Evolutionary conservation across 2,113 vertebrate species (phyloP).

Genomic region (Thamnophis sirtalis): DNA sequence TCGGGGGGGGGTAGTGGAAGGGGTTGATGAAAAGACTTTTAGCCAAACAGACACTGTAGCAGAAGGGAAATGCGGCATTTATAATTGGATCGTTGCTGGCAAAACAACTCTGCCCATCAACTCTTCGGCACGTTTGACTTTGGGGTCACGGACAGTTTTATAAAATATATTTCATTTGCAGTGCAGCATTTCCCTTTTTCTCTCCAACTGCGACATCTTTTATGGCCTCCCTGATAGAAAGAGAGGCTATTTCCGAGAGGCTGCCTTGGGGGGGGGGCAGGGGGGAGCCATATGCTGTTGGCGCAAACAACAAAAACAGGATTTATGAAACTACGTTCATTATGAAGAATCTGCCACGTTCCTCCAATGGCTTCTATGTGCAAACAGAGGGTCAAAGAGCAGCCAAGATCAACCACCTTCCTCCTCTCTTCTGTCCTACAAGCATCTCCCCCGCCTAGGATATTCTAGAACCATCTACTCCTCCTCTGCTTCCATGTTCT

Average conservation of each 20-base stretch:
- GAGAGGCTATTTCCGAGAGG: background rate
- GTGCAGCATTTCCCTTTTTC: background rate
- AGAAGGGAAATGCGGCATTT: background rate
- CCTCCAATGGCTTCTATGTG: background rate
- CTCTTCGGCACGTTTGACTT: background rate
- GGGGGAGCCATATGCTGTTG: slow-evolving; percentile 27
- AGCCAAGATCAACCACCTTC: slow-evolving; percentile 24
- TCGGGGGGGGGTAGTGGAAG: background rate
- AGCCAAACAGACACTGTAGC: background rate
- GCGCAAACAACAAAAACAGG: slow-evolving; percentile 9
- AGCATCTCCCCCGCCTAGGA: slow-evolving; percentile 41
- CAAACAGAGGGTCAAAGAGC: background rate
- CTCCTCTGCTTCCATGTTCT: background rate
- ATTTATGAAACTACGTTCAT: slow-evolving; percentile 35
- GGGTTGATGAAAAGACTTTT: background rate
- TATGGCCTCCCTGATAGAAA: background rate
- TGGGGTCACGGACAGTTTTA: background rate
- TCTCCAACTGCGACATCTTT: background rate
- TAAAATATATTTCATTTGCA: background rate
- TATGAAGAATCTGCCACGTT: slow-evolving; percentile 3
- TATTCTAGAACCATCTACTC: slow-evolving; percentile 24
- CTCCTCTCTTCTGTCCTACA: slow-evolving; percentile 20
- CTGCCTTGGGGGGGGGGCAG: background rate
- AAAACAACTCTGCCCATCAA: background rate
- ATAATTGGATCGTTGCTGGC: background rate